Evolutionary conservation across 2,888 invertebrate genomes (phyloP), one percentile per base, ranked within the genome.

Genomic region (Drosophila paranaensis): DNA sequence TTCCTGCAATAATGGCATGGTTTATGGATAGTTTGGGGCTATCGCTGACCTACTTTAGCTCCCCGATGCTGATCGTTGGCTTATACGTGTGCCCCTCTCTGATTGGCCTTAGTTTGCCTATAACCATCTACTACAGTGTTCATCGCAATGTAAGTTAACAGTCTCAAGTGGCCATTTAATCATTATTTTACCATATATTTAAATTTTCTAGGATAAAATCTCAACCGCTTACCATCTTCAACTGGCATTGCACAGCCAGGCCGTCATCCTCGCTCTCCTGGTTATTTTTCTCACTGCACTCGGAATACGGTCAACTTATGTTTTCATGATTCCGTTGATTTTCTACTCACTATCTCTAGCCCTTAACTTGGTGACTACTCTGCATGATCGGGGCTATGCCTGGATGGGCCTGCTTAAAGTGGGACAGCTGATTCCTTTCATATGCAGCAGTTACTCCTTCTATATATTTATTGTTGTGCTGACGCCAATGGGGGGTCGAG

Each of bases 41-140:
- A 45, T 91, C 93, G 1, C 93, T 95, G 94, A 93, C 94, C 50
- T 95, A 95, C 94, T 95, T 93, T 82, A 93, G 94, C 11, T 91
- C 93, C 71, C 93, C 93, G 27, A 93, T 93, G 91, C 90, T 95
- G 53, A 90, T 95, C 25, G 88, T 93, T 64, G 93, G 93, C 6
- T 63, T 91, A 6, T 91, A 89, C 54, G 69, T 90, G 3, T 89
- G 90, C 42, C 93, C 93, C 2, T 76, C 91, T 5, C 72, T 93
- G 11, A 80, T 92, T 58, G 91, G 91, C 3, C 77, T 92, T 9
- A 80, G 79, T 16, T 68, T 91, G 5, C 90, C 91, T 0, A 82
- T 87, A 35, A 69, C 91, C 0, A 57, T 91, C 10, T 91, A 90
- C 61, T 74, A 91, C 42, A 70, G 80, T 40, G 70, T 89, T 9